A percentile compares a stretch with the other conserved stretches of the same genome.
Conservation (phyloP, 2,888 invertebrate species). For the Germaria angustata region DNA sequence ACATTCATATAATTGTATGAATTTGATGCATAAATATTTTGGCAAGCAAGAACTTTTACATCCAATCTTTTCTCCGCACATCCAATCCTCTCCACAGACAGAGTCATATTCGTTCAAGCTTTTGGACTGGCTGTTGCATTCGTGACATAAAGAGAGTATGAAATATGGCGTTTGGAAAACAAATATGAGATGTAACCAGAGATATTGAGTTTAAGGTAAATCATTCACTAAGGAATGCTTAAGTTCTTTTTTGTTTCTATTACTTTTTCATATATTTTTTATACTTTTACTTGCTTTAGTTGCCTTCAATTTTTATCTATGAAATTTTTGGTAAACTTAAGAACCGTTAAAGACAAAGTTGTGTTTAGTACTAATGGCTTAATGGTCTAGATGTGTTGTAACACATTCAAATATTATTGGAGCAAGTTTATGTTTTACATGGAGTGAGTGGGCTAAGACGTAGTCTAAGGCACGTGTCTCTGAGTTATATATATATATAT, state of each 20-base stretch:
- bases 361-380: slow-evolving; percentile 39
- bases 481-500: too few species aligned
- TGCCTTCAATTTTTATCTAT: slow-evolving; percentile 1
- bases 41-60: slow-evolving; percentile 26
- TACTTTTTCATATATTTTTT: too few species aligned
- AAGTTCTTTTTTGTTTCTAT: slow-evolving; percentile 13
- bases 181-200: slow-evolving; percentile 30
- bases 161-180: slow-evolving; percentile 28
- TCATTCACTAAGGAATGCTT: slow-evolving; percentile 19
- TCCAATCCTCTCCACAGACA: slow-evolving; percentile 20
- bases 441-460: not conserved
- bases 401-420: not conserved
- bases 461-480: not conserved
- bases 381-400: slow-evolving; percentile 19
- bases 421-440: not conserved
- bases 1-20: not conserved
- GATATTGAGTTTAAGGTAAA: slow-evolving; percentile 53
- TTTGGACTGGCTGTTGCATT: slow-evolving; percentile 30
- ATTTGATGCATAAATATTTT: slow-evolving; percentile 35
- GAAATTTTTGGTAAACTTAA: not conserved
- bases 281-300: not conserved
- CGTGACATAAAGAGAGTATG: slow-evolving; percentile 17
- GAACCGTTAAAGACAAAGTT: slow-evolving; percentile 34
- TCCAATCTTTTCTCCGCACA: slow-evolving; percentile 22
- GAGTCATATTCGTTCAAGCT: slow-evolving; percentile 24